Evolutionary conservation across 2,113 vertebrate species (phyloP), one percentile per base, ranked within the genome.

Genomic region (Mungos mungo): DNA sequence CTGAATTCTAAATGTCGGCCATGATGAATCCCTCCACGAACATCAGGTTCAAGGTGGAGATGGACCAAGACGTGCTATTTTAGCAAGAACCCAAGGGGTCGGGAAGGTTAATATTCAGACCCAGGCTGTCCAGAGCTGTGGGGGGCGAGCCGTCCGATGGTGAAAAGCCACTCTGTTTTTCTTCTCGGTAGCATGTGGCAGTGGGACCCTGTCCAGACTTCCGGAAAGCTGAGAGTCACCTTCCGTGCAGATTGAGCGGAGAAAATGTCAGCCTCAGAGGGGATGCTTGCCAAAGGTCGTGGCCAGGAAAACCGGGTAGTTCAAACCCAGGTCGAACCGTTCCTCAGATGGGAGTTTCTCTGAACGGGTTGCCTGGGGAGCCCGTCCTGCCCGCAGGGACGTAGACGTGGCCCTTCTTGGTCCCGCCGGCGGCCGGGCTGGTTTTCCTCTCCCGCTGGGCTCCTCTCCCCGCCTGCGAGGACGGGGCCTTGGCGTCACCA

Each of bases 381-480:
- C 6, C 27, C 7, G 11, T 18, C 50, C 41, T 7, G 77, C 8
- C 50, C 1, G 4, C 4, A 3, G 54, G 80, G 41, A 11, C 0
- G 0, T 7, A 25, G 21, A 9, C 0, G 10, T 4, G 0, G 16
- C 7, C 21, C 29, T 14, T 38, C 31, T 31, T 2, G 31, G n/a
- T 7, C 12, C 0, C 7, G 14, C 18, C 19, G 3, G 41, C 45
- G 10, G 11, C 2, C 2, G 0, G 2, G 3, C 0, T 0, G 5
- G 10, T 6, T 18, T 4, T 4, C 7, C 16, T 3, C 1, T 21
- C 77, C 19, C 66, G 41, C 47, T 16, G 4, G 63, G 14, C 15
- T 57, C 50, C 57, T 15, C n/a, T 31, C 11, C n/a, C 16, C 5
- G 1, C 33, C 27, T 11, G 41, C 13, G 16, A 13, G 25, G 41